A percentile compares a stretch with the other conserved stretches of the same genome.
Conservation (phyloP, 2,888 invertebrate genomes). For the Archips xylosteana region DNA sequence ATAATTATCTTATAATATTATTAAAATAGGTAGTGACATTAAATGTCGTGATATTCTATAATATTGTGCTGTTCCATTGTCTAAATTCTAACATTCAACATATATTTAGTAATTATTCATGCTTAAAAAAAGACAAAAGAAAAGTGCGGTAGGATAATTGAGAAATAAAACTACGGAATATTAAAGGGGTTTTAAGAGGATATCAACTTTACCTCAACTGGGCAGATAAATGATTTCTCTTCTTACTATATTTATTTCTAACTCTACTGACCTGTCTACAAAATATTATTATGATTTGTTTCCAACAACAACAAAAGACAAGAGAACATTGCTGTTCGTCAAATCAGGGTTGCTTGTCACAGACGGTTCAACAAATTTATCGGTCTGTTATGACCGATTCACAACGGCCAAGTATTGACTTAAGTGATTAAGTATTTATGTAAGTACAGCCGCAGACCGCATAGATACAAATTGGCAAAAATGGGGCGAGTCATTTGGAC, state of each 20-base stretch:
- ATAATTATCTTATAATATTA: neutral
- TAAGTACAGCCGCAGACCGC: too few relatives aligned
- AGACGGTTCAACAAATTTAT: neutral
- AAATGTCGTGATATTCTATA: conserved; percentile 10
- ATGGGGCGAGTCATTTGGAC: too few relatives aligned
- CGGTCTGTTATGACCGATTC: too few relatives aligned
- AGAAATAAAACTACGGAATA: conserved; percentile 13
- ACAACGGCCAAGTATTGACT: too few relatives aligned
- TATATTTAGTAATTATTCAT: conserved; percentile 50
- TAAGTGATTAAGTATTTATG: too few relatives aligned
- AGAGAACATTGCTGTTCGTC: neutral
- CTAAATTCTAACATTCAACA: conserved; percentile 62
- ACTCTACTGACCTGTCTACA: neutral
- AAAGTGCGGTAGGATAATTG: conserved; percentile 47
- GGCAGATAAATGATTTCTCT: neutral
- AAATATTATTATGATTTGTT: neutral
- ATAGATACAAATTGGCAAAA: too few relatives aligned
- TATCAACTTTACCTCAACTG: conserved; percentile 13
- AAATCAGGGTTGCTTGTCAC: neutral
- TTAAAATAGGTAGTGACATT: neutral
- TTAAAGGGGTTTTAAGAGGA: neutral
- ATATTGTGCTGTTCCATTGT: conserved; percentile 49
- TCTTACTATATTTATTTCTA: neutral
- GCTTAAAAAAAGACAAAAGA: conserved; percentile 52
- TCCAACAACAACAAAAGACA: neutral